A percentile compares a stretch with the other conserved stretches of the same genome.
Conservation (phyloP, 2,113 vertebrate species). For the Dolichallabes microphthalmus region DNA sequence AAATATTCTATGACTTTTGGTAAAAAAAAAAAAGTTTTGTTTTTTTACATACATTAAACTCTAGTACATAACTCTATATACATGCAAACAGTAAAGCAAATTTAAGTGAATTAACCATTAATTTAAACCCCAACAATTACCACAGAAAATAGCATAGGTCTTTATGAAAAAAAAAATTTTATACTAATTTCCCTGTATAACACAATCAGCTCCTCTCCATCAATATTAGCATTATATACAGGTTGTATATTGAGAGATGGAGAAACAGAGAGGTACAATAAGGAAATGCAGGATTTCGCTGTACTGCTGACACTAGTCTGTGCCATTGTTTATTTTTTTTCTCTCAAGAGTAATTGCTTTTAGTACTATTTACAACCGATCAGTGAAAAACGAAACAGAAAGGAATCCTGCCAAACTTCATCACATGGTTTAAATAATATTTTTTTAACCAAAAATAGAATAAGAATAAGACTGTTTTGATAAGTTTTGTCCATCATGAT, state of each 20-base stretch:
- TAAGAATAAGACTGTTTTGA: background rate
- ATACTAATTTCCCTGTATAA: background rate
- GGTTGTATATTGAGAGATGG: background rate
- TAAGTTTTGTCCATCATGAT: background rate
- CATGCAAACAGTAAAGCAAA: background rate
- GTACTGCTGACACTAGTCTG: background rate
- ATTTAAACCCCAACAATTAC: background rate
- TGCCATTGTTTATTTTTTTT: background rate
- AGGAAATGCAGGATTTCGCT: background rate
- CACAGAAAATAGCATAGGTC: background rate
- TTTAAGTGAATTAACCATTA: background rate
- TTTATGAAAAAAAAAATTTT: too few species aligned
- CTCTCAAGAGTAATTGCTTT: background rate
- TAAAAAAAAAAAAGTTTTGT: slow-evolving; percentile 42
- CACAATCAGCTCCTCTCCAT: background rate
- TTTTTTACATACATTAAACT: background rate
- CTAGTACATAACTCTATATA: background rate
- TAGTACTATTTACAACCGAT: background rate
- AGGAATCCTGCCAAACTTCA: background rate
- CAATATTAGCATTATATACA: background rate
- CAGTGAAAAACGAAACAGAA: background rate
- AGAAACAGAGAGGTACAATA: too few species aligned
- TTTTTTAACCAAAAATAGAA: too few species aligned
- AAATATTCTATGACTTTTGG: slow-evolving; percentile 83
- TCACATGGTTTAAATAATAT: background rate